Evolutionary conservation across 2,113 vertebrate species (phyloP).

Genomic region (Connochaetes taurinus): DNA sequence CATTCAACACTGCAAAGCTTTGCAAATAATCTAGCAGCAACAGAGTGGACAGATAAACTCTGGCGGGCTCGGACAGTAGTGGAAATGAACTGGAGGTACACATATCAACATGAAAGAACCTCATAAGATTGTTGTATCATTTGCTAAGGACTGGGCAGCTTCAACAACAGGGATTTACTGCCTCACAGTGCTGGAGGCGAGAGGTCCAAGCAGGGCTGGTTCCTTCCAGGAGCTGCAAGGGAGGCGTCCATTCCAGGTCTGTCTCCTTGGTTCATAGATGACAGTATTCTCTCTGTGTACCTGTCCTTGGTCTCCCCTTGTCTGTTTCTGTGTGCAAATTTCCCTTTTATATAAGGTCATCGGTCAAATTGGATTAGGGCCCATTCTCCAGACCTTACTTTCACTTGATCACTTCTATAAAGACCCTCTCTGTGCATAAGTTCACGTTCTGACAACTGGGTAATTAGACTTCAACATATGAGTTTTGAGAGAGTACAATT

Average conservation of each 20-base stretch:
- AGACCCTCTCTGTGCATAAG: background rate
- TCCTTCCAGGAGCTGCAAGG: background rate
- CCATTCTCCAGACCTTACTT: background rate
- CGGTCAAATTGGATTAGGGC: background rate
- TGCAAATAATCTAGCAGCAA: background rate
- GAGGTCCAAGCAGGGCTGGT: background rate
- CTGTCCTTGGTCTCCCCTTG: background rate
- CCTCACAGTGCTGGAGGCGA: background rate
- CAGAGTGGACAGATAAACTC: background rate
- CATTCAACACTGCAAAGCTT: background rate
- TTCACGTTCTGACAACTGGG: background rate
- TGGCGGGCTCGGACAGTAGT: background rate
- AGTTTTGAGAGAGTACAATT: background rate
- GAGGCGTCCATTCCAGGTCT: rapidly evolving
- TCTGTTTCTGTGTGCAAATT: background rate
- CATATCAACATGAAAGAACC: background rate
- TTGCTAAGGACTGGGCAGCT: background rate
- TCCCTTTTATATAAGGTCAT: background rate
- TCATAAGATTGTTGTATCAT: background rate
- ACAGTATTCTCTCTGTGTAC: background rate
- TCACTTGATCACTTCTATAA: background rate
- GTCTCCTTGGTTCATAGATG: too few species aligned
- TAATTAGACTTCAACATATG: background rate
- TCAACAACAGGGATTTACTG: background rate
- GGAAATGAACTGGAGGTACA: background rate